Evolutionary conservation across 2,888 invertebrate species (phyloP), one percentile per base, ranked within the genome.

Genomic region (Lagria hirta): DNA sequence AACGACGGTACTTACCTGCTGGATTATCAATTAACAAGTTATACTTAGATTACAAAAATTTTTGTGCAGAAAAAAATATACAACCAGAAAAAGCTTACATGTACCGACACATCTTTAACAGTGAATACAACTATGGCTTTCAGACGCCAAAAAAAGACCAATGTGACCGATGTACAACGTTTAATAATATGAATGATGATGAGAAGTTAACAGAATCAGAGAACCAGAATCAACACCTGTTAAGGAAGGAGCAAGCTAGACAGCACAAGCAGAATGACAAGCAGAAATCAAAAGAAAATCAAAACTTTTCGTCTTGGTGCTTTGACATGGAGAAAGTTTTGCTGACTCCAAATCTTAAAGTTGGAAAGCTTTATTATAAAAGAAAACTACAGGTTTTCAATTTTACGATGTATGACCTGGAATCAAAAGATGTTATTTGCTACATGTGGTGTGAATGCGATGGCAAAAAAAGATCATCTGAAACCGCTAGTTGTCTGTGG

Each of bases 1-100:
- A 27, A 15, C 50, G 44, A 27, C 53, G 59, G 32, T 63, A 49
- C 30, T 58, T 62, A 46, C 60, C 60, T 26, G 62, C 58, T 4
- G 51, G 57, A n/a, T 48, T 51, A 40, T 43, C 54, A 12, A 29
- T 62, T 15, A 49, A 55, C 8, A 43, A 50, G 11, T 18, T 63
- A 18, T 50, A 61, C 30, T 27, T 58, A 15, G 48, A 61, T 48
- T 61, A 61, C 38, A 43, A 49, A 23, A 30, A 33, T 6, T 35
- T 47, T 15, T 56, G 57, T 32, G 3, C 45, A 35, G 36, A 41
- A 26, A n/a, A n/a, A n/a, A n/a, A n/a, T n/a, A n/a, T n/a, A n/a
- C n/a, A n/a, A n/a, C n/a, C n/a, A n/a, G n/a, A n/a, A n/a, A n/a
- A n/a, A n/a, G n/a, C n/a, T n/a, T n/a, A n/a, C n/a, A n/a, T n/a